Evolutionary conservation across 2,113 vertebrate genomes (phyloP), one percentile per base, ranked within the genome.

Genomic region (Xenus cinereus): DNA sequence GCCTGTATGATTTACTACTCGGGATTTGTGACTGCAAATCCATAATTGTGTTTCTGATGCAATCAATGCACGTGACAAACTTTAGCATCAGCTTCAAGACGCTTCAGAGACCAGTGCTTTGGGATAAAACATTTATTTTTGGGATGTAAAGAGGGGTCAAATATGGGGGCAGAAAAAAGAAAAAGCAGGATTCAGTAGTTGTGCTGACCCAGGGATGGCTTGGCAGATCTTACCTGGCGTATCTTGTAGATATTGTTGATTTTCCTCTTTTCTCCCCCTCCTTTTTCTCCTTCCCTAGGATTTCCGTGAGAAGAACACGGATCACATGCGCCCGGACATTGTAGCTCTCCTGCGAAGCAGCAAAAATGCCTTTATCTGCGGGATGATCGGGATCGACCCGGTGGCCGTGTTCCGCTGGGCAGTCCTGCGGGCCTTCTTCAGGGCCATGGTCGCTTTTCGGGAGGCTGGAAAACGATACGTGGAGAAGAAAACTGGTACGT

Each of bases 261-360:
- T 77, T 62, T 51, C 14, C 67, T 68, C 39, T 82, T 71, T 43
- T 8, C 23, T 35, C 46, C 11, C 35, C 22, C 4, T 77, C 24
- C 35, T 84, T 83, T 90, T 48, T 9, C 26, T 57, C 54, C 48
- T 35, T 82, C 13, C 30, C 59, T 91, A 99, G 99, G 99, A 99
- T 96, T 99, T 99, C 95, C 98, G 99, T 57, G 99, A 99, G 98
- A 99, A 99, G 98, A 99, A 99, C 97, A 99, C 99, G 0, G 99
- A 99, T 90, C 99, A 99, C 94, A 99, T 99, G 99, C 98, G 99
- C 1, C 99, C 99, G 0, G 99, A 99, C 97, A 99, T 99, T 30
- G 99, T 99, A 2, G 99, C 99, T 41, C 98, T 99, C 20, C 98
- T 99, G 59, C 98, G 99, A 95, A 99, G 99, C 98, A 99, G 99